Percentiles rank a stretch among this genome's conserved stretches.
phyloP scores from a whole-genome alignment of 2,113 vertebrate genomes.

The Pogona vitticeps region DNA sequence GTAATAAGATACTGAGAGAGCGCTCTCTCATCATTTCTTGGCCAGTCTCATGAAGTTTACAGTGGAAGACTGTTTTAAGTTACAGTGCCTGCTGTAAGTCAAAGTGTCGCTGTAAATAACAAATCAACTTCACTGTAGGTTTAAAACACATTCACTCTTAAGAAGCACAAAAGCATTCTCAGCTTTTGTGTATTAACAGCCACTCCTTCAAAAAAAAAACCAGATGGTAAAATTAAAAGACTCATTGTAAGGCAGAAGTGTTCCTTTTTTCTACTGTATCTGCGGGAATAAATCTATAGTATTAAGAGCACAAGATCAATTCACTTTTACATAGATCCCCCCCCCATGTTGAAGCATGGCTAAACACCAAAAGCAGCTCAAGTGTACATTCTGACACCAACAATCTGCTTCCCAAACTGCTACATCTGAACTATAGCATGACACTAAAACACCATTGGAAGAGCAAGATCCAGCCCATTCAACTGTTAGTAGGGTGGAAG shows the following conservation, averaged over 20 bases:
- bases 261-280: not conserved
- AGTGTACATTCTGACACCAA: not conserved
- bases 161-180: slow-evolving; percentile 13
- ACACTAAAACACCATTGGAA: not conserved
- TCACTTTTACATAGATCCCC: not conserved
- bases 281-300: not conserved
- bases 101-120: slow-evolving; percentile 26
- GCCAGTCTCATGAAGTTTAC: slow-evolving; percentile 5
- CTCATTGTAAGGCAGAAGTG: not conserved
- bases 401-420: not conserved
- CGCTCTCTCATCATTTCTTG: slow-evolving; percentile 5
- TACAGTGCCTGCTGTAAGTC: slow-evolving; percentile 16
- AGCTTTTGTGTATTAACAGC: not conserved
- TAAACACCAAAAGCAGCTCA: not conserved
- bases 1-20: not conserved
- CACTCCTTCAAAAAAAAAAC: not conserved
- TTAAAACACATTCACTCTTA: slow-evolving; percentile 20
- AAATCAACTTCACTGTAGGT: not conserved
- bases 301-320: not conserved
- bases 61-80: not conserved
- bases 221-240: not conserved
- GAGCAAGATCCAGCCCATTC: not conserved
- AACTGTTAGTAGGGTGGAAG: no score
- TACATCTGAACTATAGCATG: not conserved
- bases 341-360: not conserved